Evolutionary conservation across 2,888 invertebrate genomes (phyloP), one percentile per base, ranked within the genome.

Genomic region (Plebejus argus): DNA sequence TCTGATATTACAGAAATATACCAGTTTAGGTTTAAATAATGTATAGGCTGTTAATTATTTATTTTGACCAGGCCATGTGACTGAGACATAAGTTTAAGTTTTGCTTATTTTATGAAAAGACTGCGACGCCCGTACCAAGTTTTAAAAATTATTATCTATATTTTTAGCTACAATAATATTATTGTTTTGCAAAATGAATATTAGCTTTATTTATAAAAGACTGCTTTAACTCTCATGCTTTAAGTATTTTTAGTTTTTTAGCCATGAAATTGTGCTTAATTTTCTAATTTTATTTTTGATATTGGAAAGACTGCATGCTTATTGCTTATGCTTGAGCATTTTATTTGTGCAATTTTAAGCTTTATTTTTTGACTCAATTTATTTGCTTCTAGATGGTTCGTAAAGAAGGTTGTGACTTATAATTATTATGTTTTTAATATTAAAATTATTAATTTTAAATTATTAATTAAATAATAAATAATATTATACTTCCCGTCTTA

Each of bases 211-310:
- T 78, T 76, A 78, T 79, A 39, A 53, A 61, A 70, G 18, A 66
- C 12, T 78, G 78, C 81, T 79, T 79, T 71, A 76, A 35, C 70
- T 39, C 77, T 77, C 78, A 79, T 71, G 58, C 56, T 79, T 79
- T 70, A 28, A 70, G 2, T 70, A 35, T 70, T 70, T 33, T 35
- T 71, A 35, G 35, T 71, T n/a, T 53, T 45, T 20, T 28, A 53
- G 8, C 12, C 6, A 72, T n/a, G n/a, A 74, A 74, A 74, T 23
- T 53, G 28, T 18, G 72, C 49, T 72, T 49, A 53, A 74, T 53
- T 74, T 39, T 49, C 5, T 20, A 35, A n/a, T 70, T 70, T n/a
- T 33, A 15, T 72, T 72, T 45, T 45, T 12, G 20, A 39, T 72
- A 45, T 72, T 45, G 23, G 1, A 23, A 49, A 72, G 45, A 72